Evolutionary conservation across 2,113 vertebrate genomes (phyloP), one percentile per base, ranked within the genome.

Genomic region (Callopanchax toddi): DNA sequence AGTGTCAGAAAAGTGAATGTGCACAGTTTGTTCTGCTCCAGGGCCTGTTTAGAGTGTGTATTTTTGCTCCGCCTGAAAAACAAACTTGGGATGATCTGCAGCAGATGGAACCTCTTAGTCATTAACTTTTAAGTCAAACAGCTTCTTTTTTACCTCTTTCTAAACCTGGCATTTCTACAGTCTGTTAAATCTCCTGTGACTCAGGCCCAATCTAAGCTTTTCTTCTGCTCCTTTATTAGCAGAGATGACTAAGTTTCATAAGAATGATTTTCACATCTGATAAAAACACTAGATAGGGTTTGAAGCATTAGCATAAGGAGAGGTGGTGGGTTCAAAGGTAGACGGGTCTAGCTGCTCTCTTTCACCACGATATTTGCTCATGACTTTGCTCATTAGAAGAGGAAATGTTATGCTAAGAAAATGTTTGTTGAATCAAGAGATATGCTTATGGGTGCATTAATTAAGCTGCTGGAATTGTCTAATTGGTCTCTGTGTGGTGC

Each of bases 401-500:
- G 29, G 25, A 56, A 67, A 39, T 43, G 21, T 60, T 40, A 64
- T 29, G 53, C 60, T 25, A 21, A 25, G 62, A 65, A 69, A 65
- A 74, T 82, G 73, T 82, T 81, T 77, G 78, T 77, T 58, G 32
- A 85, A 82, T 83, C 74, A 74, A 74, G 71, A 83, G 44, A 77
- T 37, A 29, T 86, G 63, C 65, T 83, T 67, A 79, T 58, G 79
- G 76, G 45, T 21, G 68, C 67, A 79, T 76, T 83, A 84, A 88
- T 87, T 78, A 88, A 75, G 57, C 74, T 53, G 64, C 65, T 23
- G n/a, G 78, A 81, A 76, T 52, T 32, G 43, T 79, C 72, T 87
- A 87, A 89, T 86, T 89, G 83, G 83, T 72, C 78, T 87, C 82
- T 44, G 49, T 16, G 63, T 82, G 72, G 77, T 48, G 32, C 66